Conservation (phyloP, 2,797 vertebrate species). For the Sarcophilus harrisii region DNA sequence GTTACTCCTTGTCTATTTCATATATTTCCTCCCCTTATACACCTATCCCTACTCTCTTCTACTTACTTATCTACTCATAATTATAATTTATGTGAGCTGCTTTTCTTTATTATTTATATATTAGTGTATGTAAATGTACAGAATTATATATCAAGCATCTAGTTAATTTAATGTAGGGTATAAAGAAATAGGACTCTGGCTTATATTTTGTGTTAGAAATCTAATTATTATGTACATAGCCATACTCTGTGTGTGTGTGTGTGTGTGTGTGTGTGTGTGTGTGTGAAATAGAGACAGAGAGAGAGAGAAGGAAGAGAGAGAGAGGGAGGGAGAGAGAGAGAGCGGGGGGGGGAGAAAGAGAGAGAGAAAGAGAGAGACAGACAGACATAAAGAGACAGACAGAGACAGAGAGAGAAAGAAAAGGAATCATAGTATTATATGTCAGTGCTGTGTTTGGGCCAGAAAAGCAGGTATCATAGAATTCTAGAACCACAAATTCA, state of each 20-base stretch:
- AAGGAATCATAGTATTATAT: background rate
- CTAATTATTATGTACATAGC: background rate
- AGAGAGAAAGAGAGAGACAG: too few species aligned
- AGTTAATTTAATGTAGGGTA: background rate
- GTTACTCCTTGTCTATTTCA: conserved; percentile 18
- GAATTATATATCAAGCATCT: background rate
- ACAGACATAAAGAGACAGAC: too few species aligned
- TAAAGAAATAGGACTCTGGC: background rate
- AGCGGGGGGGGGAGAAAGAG: too few species aligned
- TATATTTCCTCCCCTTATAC: background rate
- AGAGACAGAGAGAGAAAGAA: too few species aligned
- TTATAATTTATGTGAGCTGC: background rate
- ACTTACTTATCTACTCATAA: background rate
- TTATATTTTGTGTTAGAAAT: background rate
- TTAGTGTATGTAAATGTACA: background rate
- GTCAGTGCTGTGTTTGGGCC: background rate
- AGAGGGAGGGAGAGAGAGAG: too few species aligned
- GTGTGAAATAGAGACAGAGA: too few species aligned
- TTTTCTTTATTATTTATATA: background rate
- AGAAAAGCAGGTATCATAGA: background rate
- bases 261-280: too few species aligned
- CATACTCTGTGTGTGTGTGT: too few species aligned
- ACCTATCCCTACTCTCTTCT: conserved; percentile 1
- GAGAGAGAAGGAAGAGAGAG: too few species aligned
- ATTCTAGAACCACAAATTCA: background rate